These are phyloP conservation scores for Odontophorus gujanensis DNA, from an alignment of 2,113 vertebrate species.

Conservation along the genomic window DNA sequence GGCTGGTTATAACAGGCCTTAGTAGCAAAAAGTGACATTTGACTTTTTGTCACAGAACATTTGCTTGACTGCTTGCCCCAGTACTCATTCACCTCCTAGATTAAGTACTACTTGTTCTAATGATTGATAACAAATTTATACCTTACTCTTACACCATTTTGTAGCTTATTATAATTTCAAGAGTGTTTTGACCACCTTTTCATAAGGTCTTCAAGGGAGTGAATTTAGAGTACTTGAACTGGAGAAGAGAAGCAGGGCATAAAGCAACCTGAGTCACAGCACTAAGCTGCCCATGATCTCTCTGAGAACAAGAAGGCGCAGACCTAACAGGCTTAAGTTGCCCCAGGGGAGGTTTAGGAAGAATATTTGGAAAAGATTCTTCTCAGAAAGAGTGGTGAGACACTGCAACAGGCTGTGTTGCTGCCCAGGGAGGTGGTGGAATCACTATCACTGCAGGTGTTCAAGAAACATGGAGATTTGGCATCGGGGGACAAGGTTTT, in stretches of 20 bases:
- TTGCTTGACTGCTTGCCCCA: background rate
- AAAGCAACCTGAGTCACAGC: background rate
- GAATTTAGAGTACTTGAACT: background rate
- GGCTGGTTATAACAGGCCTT: background rate
- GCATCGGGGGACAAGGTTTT: too few relatives aligned
- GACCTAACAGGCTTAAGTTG: too few relatives aligned
- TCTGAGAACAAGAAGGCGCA: background rate
- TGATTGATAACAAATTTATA: background rate
- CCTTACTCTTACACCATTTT: background rate
- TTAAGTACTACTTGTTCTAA: background rate
- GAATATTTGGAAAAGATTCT: too few relatives aligned
- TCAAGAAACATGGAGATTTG: too few relatives aligned
- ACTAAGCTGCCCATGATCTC: accelerated
- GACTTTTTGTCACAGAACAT: background rate
- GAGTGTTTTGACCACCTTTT: background rate
- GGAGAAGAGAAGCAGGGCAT: background rate
- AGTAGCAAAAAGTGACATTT: background rate
- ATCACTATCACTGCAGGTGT: too few relatives aligned
- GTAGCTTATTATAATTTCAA: background rate
- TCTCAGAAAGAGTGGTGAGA: too few relatives aligned
- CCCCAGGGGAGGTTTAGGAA: too few relatives aligned
- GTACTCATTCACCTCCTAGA: background rate
- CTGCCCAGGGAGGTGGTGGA: too few relatives aligned
- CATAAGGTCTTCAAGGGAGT: background rate
- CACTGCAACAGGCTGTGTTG: too few relatives aligned